A percentile compares a stretch with the other conserved stretches of the same genome.
phyloP scores from a whole-genome alignment of 2,113 vertebrate genomes.

The Ploceus nigricollis region DNA sequence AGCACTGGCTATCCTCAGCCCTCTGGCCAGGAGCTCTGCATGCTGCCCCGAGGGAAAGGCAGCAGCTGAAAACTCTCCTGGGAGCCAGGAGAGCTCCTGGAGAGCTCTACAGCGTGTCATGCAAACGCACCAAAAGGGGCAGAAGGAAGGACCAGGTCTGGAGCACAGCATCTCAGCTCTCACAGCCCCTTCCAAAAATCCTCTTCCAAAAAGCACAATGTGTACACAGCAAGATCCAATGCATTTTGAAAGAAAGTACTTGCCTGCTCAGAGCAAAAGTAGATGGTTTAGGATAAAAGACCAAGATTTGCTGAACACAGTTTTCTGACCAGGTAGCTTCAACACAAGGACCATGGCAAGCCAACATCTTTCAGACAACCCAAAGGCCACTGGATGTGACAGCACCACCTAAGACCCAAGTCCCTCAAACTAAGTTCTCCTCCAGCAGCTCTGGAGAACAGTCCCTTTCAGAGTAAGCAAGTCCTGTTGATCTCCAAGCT shows the following conservation, averaged over 20 bases:
- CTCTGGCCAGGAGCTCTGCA: rapidly evolving
- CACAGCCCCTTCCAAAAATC: neutral
- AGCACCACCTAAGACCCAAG: neutral
- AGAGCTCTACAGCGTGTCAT: neutral
- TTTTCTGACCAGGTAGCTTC: neutral
- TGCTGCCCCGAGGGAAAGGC: neutral
- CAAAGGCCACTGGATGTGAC: neutral
- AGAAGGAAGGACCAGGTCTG: neutral
- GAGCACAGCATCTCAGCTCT: neutral
- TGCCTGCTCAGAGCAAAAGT: neutral
- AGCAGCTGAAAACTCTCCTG: neutral
- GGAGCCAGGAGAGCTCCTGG: neutral
- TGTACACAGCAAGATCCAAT: rapidly evolving
- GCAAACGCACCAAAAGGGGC: neutral
- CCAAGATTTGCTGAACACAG: rapidly evolving
- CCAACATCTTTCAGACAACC: neutral
- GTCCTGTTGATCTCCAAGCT: neutral
- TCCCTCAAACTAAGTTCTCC: neutral
- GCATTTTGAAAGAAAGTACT: neutral
- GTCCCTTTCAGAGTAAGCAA: neutral
- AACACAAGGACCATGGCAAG: neutral
- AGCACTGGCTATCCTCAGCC: neutral
- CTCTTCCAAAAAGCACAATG: neutral
- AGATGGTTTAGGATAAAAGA: neutral
- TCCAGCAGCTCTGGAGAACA: neutral